Base-by-base conservation (phyloP, 2,113 vertebrate species). In the Seriola rivoliana region DNA sequence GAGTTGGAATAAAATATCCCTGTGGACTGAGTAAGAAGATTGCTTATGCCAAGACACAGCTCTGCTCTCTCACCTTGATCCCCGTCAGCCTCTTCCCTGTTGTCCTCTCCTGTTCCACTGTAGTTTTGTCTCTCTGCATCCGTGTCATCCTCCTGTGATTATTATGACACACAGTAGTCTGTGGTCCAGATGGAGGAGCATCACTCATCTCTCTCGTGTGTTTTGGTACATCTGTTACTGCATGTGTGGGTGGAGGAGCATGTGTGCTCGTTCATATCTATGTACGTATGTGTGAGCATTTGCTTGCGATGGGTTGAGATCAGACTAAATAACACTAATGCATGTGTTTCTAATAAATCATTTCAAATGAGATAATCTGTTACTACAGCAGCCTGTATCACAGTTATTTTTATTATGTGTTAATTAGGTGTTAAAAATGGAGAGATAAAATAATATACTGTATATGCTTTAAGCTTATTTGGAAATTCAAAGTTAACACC, bases 171-270 rank as follows among this genome's bases (percentile, higher is more conserved):
- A 69, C 57, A 55, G 70, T 40, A 62, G 71, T 86, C 58, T 85
- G 85, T 10, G 48, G 64, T 29, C 88, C 91, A 92, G 90, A 92
- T 92, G 90, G 90, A 91, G 38, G 23, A 71, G 63, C 84, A 62
- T 80, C 2, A 13, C 74, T 89, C 86, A 82, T 78, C 74, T 71
- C 79, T 63, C 9, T 2, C 25, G 44, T 60, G 60, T 60, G 66
- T 71, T 69, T 85, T 75, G 68, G 29, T 78, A 13, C 36, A 32
- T 88, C 75, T 88, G 76, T 69, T 62, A 34, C 54, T 13, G 23
- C 38, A 13, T 50, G 75, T 81, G 85, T 88, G 80, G 75, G 78
- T 57, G 83, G 73, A 60, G 32, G 55, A 81, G 76, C 71, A 65
- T 83, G 81, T 82, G 79, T 71, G 60, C 58, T 21, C 4, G 38